Conservation (phyloP, 1,140 invertebrate genomes). For the Zaprionus gabonicus region DNA sequence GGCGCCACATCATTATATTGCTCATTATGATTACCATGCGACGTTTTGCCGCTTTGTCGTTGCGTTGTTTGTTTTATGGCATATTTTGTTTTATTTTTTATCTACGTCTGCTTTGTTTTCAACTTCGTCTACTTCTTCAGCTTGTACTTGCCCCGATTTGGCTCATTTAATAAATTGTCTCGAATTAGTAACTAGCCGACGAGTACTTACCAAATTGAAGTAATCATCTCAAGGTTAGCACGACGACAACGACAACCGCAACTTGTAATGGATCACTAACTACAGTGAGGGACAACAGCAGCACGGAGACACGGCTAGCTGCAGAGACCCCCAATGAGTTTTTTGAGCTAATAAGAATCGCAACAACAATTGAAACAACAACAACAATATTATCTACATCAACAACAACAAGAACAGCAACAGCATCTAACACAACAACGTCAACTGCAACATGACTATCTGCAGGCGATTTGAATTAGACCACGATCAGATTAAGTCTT, state of each 20-base stretch:
- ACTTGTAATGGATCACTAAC: conserved; percentile 60
- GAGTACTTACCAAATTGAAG: conserved; percentile 71
- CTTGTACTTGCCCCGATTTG: conserved; percentile 66
- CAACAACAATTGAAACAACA: conserved; percentile 8
- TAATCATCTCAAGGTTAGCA: conserved; percentile 80
- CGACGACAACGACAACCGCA: conserved; percentile 52
- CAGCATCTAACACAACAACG: neutral
- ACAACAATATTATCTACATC: neutral
- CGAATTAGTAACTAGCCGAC: conserved; percentile 68
- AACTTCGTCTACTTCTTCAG: conserved; percentile 6
- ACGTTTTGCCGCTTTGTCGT: conserved; percentile 54
- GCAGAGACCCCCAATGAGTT: conserved; percentile 30
- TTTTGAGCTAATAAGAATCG: conserved; percentile 17
- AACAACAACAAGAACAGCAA: conserved; percentile 9
- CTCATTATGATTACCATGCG: conserved; percentile 58
- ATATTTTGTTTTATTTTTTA: conserved; percentile 21
- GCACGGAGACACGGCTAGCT: conserved; percentile 35
- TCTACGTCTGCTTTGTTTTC: too few species aligned
- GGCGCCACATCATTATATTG: conserved; percentile 66
- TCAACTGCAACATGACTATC: conserved; percentile 13
- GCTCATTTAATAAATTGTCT: conserved; percentile 81
- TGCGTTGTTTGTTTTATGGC: conserved; percentile 49
- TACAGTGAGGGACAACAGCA: conserved; percentile 11
- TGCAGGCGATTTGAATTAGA: conserved; percentile 59
- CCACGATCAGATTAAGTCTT: conserved; percentile 73